phyloP scores from a whole-genome alignment of 2,888 invertebrate genomes.

The Xylocampa areola region DNA sequence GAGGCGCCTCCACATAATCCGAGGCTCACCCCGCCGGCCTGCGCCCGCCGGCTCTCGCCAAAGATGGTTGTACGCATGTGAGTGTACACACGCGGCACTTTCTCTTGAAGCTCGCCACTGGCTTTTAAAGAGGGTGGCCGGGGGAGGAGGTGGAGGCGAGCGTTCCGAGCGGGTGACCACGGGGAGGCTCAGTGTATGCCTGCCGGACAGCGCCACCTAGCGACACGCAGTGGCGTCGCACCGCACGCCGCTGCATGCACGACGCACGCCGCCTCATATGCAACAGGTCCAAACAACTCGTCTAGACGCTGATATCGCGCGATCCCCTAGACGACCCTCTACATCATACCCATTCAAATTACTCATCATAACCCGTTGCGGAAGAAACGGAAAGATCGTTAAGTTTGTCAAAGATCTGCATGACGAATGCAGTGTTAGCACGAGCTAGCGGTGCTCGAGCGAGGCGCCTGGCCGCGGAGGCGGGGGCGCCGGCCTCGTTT shows the following conservation, averaged over 20 bases:
- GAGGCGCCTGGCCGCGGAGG: slow-evolving; percentile 53
- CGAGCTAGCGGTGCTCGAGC: slow-evolving; percentile 37
- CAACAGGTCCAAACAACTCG: slow-evolving; percentile 56
- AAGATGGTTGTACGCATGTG: slow-evolving; percentile 88
- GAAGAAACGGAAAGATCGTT: slow-evolving; percentile 6
- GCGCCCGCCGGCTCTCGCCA: slow-evolving; percentile 78
- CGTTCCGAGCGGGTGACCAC: slow-evolving; percentile 90
- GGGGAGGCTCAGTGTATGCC: slow-evolving; percentile 79
- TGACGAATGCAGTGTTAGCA: slow-evolving; percentile 40
- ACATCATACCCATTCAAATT: slow-evolving; percentile 13
- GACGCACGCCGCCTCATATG: slow-evolving; percentile 45
- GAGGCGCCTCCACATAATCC: slow-evolving; percentile 86
- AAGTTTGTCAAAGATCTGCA: slow-evolving; percentile 17
- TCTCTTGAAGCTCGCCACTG: slow-evolving; percentile 91
- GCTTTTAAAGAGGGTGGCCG: slow-evolving; percentile 89
- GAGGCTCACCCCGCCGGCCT: slow-evolving; percentile 78
- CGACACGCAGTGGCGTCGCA: slow-evolving; percentile 51
- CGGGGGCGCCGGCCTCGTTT: slow-evolving; percentile 74
- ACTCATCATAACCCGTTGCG: not conserved
- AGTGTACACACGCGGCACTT: slow-evolving; percentile 89
- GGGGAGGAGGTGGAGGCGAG: slow-evolving; percentile 74
- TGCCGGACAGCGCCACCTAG: slow-evolving; percentile 73
- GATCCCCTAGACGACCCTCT: slow-evolving; percentile 16
- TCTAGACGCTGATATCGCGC: slow-evolving; percentile 52
- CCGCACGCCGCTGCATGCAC: slow-evolving; percentile 45